A percentile compares a stretch with the other conserved stretches of the same genome.
These are phyloP conservation scores for Patiria miniata DNA, from an alignment of 35 echinoderm and acorn worm species.

Conservation along the genomic window DNA sequence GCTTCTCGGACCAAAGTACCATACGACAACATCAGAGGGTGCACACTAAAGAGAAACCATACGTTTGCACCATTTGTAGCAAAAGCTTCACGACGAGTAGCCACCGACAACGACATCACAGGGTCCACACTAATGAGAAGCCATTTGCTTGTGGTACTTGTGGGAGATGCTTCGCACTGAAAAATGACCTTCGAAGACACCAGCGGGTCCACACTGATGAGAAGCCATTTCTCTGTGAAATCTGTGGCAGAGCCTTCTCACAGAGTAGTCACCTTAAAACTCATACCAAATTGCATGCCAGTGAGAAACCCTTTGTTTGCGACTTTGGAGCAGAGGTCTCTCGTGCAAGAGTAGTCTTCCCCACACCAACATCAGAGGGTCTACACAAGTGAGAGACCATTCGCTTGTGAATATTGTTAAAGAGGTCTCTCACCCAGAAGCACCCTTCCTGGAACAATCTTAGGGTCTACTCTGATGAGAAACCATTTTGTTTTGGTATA, in stretches of 20 bases:
- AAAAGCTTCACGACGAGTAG: constrained; percentile 33
- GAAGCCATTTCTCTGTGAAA: too few species aligned
- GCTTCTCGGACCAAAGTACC: constrained; percentile 36
- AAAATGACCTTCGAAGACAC: constrained; percentile 33
- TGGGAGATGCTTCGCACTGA: constrained; percentile 49
- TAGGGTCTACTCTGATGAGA: constrained; percentile 20
- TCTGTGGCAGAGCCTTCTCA: too few species aligned
- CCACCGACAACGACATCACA: constrained; percentile 32
- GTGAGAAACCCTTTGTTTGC: too few species aligned
- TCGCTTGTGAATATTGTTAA: constrained; percentile 57
- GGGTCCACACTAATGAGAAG: constrained; percentile 19
- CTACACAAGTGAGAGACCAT: constrained; percentile 61
- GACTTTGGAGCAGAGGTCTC: too few species aligned
- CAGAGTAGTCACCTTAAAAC: too few species aligned
- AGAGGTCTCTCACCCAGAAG: constrained; percentile 50
- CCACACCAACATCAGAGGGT: constrained; percentile 68
- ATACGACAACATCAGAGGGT: neutral
- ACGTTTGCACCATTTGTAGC: constrained; percentile 57
- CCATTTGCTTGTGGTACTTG: constrained; percentile 43
- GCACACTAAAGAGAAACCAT: constrained; percentile 40
- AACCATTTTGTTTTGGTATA: constrained; percentile 29
- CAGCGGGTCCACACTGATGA: too few species aligned
- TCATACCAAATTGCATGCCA: too few species aligned
- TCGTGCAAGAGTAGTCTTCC: too few species aligned
- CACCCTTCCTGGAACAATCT: too few species aligned